Evolutionary conservation across 2,113 vertebrate genomes (phyloP).

Genomic region (Amia ocellicauda): DNA sequence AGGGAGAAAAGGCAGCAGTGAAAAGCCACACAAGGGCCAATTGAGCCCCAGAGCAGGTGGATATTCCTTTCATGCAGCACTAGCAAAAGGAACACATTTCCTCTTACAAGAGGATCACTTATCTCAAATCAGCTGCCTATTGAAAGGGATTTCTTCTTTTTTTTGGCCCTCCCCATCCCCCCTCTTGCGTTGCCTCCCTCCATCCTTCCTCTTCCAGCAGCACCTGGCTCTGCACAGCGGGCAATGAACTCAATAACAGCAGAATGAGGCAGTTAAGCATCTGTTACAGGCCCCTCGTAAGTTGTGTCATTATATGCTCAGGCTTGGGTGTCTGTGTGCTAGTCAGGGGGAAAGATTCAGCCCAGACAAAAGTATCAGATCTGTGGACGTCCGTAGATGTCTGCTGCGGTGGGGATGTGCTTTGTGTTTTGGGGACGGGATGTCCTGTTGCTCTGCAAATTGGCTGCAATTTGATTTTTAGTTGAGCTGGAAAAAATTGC

Average conservation of each 20-base stretch:
- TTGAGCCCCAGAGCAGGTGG: constrained; percentile 50
- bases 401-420: constrained; percentile 12
- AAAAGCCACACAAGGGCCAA: constrained; percentile 45
- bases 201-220: constrained; percentile 34
- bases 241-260: constrained; percentile 44
- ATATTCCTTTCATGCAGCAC: constrained; percentile 45
- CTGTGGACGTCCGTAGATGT: constrained; percentile 33
- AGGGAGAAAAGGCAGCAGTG: constrained; percentile 32
- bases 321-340: constrained; percentile 2
- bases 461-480: constrained; percentile 40
- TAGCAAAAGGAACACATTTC: constrained; percentile 40
- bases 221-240: constrained; percentile 46
- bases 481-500: constrained; percentile 2
- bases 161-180: constrained; percentile 15
- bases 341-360: background rate
- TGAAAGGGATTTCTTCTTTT: constrained; percentile 39
- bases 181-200: constrained; percentile 5
- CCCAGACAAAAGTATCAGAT: constrained; percentile 8
- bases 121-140: constrained; percentile 51
- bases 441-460: constrained; percentile 42
- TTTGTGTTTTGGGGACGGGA: constrained; percentile 27
- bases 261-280: constrained; percentile 43
- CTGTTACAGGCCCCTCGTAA: constrained; percentile 19
- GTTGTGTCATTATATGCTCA: constrained; percentile 25
- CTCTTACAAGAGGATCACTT: constrained; percentile 52